These are phyloP conservation scores for Poecile montanus DNA, from an alignment of 2,797 vertebrate species.

Conservation along the genomic window DNA sequence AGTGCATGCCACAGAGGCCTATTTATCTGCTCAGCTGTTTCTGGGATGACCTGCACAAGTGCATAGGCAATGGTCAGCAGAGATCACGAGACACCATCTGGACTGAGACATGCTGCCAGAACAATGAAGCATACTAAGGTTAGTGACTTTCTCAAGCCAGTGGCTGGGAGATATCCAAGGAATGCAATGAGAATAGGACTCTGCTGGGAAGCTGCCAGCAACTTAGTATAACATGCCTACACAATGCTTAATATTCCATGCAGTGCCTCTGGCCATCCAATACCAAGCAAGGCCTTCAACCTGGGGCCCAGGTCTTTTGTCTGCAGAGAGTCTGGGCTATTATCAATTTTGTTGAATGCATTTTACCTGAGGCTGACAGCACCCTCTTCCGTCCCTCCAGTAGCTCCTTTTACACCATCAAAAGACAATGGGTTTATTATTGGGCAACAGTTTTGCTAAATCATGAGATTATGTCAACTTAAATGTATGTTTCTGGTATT, in stretches of 20 bases:
- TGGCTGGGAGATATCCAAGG: slow-evolving; percentile 65
- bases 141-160: slow-evolving; percentile 65
- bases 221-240: slow-evolving; percentile 49
- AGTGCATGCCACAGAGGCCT: neutral
- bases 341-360: neutral
- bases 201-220: slow-evolving; percentile 56
- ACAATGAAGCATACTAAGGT: slow-evolving; percentile 51
- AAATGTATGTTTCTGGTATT: neutral
- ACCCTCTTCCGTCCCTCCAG: neutral
- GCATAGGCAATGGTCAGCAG: neutral
- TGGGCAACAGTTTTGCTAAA: neutral
- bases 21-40: neutral
- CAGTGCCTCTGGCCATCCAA: slow-evolving; percentile 21
- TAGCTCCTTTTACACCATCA: neutral
- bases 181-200: slow-evolving; percentile 66
- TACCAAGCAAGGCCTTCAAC: slow-evolving; percentile 4
- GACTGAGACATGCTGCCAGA: neutral
- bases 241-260: slow-evolving; percentile 46
- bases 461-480: neutral
- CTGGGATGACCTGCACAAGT: neutral
- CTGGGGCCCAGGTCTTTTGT: neutral
- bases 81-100: slow-evolving; percentile 42
- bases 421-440: neutral
- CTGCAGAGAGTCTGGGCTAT: neutral
- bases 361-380: neutral